Conservation (phyloP, 2,113 vertebrate genomes). For the Ptilorrhoa leucosticta region DNA sequence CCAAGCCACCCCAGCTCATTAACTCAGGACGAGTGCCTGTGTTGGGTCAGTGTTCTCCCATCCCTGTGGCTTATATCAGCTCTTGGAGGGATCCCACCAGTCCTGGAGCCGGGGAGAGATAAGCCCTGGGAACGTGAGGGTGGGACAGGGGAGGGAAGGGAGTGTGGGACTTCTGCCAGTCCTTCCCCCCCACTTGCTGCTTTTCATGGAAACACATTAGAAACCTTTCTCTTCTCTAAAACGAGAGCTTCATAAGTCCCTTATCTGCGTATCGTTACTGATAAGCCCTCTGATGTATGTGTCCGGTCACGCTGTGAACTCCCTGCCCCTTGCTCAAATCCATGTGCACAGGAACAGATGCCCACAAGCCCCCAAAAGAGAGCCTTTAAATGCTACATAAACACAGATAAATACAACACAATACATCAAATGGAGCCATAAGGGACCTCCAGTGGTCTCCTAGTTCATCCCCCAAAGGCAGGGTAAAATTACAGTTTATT, state of each 20-base stretch:
- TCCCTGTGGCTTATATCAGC: not conserved
- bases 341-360: not conserved
- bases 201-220: not conserved
- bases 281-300: conserved; percentile 1
- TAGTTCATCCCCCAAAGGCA: not conserved
- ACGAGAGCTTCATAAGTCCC: not conserved
- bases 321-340: not conserved
- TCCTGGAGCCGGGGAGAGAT: not conserved
- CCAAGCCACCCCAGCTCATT: not conserved
- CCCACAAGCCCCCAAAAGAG: not conserved
- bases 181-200: not conserved
- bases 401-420: not conserved
- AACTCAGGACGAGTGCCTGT: rapidly evolving
- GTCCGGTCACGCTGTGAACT: not conserved
- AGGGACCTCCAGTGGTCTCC: not conserved
- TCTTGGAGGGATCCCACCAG: not conserved
- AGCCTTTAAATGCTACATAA: not conserved
- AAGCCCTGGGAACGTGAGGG: not conserved
- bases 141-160: not conserved
- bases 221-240: not conserved
- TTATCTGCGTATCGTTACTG: not conserved
- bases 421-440: not conserved
- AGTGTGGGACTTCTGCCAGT: not conserved
- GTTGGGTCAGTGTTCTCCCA: not conserved
- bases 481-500: not conserved